Evolutionary conservation across 2,888 invertebrate species (phyloP), one percentile per base, ranked within the genome.

Genomic region (Cryptosula pallasiana): DNA sequence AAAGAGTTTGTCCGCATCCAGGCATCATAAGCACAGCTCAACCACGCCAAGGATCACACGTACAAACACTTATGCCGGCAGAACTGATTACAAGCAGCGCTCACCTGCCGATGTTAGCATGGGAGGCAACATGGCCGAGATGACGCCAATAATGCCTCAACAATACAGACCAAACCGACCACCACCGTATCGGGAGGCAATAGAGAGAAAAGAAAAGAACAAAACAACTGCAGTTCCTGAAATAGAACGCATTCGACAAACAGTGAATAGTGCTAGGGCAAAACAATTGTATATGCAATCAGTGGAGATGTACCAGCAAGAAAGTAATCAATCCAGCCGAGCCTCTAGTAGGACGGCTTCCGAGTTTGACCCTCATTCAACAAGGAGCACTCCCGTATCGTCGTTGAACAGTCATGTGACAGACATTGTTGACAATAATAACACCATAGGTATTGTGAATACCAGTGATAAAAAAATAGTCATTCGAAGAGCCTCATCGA

Each of bases 201-300:
- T 81, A 32, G 76, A 79, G 25, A 74, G 82, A 69, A 80, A 78
- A 70, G 69, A 69, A 32, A 36, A 54, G 27, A 70, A 27, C 27
- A 70, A 36, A 29, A n/a, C 35, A 3, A 29, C 5, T 36, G 9
- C 45, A 45, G 70, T 70, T 2, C 5, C 78, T 23, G 78, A 77
- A 54, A 73, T 73, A 25, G 79, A 78, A 32, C 73, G 71, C 32
- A 75, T 75, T 55, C 74, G 73, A 63, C 81, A 81, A 73, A 77
- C 76, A 57, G 76, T 77, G 71, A 78, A 77, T 9, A 81, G 80
- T 76, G 74, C 77, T 23, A 76, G 75, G 35, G 83, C 82, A 16
- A 78, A 77, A 73, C 73, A 77, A 45, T 74, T 83, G 63, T 82
- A 82, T 74, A 80, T 81, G 73, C 77, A 80, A 71, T 83, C 83